These are phyloP conservation scores for Thunnus thynnus DNA, from an alignment of 2,113 vertebrate genomes.

Conservation along the genomic window DNA sequence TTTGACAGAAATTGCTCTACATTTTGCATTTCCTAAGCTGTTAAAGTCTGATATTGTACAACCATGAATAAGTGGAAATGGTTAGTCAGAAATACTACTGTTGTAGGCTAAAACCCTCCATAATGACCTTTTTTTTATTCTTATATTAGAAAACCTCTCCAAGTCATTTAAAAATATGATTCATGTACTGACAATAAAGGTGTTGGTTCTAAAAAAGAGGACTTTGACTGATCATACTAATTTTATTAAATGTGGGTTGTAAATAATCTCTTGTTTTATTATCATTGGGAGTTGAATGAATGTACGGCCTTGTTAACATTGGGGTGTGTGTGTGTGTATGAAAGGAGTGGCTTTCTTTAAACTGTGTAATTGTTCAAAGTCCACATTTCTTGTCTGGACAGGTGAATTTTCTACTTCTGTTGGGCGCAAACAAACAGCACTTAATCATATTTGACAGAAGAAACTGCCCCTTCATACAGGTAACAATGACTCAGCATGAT, in stretches of 20 bases:
- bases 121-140: too few species aligned
- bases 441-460: neutral
- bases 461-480: neutral
- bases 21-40: neutral
- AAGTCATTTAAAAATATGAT: neutral
- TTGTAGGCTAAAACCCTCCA: neutral
- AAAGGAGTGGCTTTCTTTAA: conserved; percentile 19
- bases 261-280: neutral
- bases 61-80: neutral
- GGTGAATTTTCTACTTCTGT: neutral
- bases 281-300: neutral
- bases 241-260: neutral
- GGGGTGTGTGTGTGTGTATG: conserved; percentile 35
- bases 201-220: too few species aligned
- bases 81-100: neutral
- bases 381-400: conserved; percentile 5
- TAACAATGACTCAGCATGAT: neutral
- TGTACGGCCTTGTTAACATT: neutral
- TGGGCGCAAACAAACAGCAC: neutral
- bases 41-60: conserved; percentile 6
- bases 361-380: conserved; percentile 36
- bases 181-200: neutral
- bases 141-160: too few species aligned
- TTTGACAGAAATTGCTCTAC: neutral
- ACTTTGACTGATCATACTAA: neutral